Base-by-base conservation (phyloP, 1,140 invertebrate species). In the Lordiphosa mommai region DNA sequence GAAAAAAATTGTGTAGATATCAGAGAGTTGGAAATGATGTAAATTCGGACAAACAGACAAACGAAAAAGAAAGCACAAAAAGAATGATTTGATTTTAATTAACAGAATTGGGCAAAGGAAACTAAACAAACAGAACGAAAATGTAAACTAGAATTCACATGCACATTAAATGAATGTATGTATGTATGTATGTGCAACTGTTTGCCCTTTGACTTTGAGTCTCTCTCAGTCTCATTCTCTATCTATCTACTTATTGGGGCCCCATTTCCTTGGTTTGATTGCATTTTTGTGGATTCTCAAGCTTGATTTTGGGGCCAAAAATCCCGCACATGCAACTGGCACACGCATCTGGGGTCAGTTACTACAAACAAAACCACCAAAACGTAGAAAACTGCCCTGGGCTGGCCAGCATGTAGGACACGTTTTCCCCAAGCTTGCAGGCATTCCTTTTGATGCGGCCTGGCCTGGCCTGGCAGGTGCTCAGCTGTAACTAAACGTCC, bases 401-500 rank as follows among this genome's bases (percentile, higher is more conserved):
- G 16, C 37, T 55, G 46, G 55, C 57, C 23, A 67, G 65, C 58
- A 76, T 76, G 71, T 64, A 36, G 76, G 57, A 60, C 76, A 82
- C 71, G 76, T 82, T 76, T 52, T 52, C 47, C 46, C 36, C 67
- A 44, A 32, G 46, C 38, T 48, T 13, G 50, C 37, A 9, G 17
- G 53, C 49, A 8, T 60, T 32, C 23, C 40, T 67, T 79, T 80
- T 65, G 64, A 51, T 67, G 64, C 69, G 57, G 64, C 73, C 60
- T 72, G 41, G 41, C 63, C 52, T 34, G 17, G 29, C 29, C 48
- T 56, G 59, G 36, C 76, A 80, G 76, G 71, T 76, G 72, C 76
- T 72, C 77, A 71, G 77, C 61, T 82, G 76, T 82, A 82, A 82
- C 76, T 82, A 82, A 82, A 82, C 76, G 72, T 77, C 57, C 72